Evolutionary conservation across 2,888 invertebrate species (phyloP).

Genomic region (Hydrotaea diabolus): DNA sequence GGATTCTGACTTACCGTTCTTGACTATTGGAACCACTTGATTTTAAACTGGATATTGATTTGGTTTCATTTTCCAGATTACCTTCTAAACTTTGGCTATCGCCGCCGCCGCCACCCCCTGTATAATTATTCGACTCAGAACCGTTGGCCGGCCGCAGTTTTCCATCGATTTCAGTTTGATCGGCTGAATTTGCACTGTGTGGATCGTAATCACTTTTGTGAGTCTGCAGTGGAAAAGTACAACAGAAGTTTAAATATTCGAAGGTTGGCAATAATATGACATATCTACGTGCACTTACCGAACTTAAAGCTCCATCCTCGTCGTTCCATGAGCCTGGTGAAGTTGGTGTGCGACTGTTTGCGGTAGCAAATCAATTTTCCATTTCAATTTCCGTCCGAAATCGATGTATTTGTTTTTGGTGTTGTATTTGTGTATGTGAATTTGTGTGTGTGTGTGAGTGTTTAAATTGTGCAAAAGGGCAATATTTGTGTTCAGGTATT

Average conservation of each 20-base stretch:
- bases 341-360: conserved; percentile 78
- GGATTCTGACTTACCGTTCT: conserved; percentile 83
- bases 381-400: conserved; percentile 30
- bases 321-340: conserved; percentile 81
- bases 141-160: conserved; percentile 60
- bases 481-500: conserved; percentile 42
- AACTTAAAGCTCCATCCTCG: conserved; percentile 79
- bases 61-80: conserved; percentile 95
- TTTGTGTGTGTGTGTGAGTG: conserved; percentile 40
- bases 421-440: conserved; percentile 59
- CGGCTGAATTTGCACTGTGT: conserved; percentile 67
- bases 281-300: conserved; percentile 73
- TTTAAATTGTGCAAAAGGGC: conserved; percentile 35
- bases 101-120: conserved; percentile 84
- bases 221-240: conserved; percentile 73
- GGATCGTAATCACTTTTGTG: conserved; percentile 77
- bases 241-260: conserved; percentile 40
- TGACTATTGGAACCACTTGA: conserved; percentile 90
- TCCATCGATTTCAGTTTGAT: conserved; percentile 62
- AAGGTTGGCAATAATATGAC: conserved; percentile 27
- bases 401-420: conserved; percentile 36
- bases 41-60: conserved; percentile 91
- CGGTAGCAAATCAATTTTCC: background rate
- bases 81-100: conserved; percentile 96
- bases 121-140: conserved; percentile 64